Percentiles rank a stretch among this genome's conserved stretches.
phyloP scores from a whole-genome alignment of 2,797 vertebrate genomes.

The Macropus fuliginosus region DNA sequence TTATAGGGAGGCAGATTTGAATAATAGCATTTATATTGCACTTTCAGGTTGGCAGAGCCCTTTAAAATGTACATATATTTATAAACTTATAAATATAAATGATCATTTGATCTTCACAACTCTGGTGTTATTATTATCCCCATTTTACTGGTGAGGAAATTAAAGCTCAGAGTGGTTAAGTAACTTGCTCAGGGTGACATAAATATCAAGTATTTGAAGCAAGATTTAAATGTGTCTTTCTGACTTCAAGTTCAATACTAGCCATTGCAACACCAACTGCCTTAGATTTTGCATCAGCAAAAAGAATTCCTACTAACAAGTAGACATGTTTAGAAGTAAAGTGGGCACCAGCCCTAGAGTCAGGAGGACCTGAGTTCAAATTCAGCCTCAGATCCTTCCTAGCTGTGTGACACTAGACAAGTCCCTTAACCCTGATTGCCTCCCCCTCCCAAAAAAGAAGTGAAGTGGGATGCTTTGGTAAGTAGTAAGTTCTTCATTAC shows the following conservation, averaged over 20 bases:
- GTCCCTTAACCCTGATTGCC: not conserved
- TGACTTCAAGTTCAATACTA: not conserved
- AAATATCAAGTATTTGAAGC: not conserved
- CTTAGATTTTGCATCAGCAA: not conserved
- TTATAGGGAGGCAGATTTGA: not conserved
- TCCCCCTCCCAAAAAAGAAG: not conserved
- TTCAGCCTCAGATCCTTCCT: not conserved
- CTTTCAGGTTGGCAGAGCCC: too few species aligned
- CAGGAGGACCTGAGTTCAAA: not conserved
- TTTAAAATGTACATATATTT: not conserved
- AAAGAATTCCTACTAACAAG: not conserved
- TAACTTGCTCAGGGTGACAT: not conserved
- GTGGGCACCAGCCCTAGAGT: not conserved
- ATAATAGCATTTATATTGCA: too few species aligned
- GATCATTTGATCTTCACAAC: not conserved
- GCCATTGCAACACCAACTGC: not conserved
- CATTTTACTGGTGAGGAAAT: not conserved
- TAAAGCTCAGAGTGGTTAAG: not conserved
- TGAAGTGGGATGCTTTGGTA: not conserved
- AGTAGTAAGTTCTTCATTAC: not conserved
- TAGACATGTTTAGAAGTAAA: not conserved
- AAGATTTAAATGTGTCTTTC: not conserved
- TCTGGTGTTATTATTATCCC: not conserved
- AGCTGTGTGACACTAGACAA: not conserved
- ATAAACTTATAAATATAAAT: too few species aligned